Percentiles rank a stretch among this genome's conserved stretches.
These are phyloP conservation scores for Cygnus atratus DNA, from an alignment of 2,113 vertebrate species.

Conservation along the genomic window DNA sequence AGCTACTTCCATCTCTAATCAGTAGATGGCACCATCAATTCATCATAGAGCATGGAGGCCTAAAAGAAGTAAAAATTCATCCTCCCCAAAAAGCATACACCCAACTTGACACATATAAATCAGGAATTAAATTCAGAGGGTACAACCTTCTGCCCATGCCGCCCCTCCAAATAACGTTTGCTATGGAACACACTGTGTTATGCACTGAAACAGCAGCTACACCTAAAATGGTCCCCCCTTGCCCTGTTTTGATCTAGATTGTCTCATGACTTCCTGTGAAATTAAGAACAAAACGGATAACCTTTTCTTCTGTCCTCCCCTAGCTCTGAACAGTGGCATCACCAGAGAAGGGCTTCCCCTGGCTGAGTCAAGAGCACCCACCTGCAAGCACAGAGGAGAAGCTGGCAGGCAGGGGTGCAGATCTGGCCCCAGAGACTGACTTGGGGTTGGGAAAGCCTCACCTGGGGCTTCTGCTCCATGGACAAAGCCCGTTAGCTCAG, in stretches of 20 bases:
- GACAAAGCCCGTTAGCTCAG: background rate
- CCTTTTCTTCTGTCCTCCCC: background rate
- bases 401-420: background rate
- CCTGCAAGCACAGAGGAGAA: background rate
- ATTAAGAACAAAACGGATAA: background rate
- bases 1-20: conserved; percentile 1
- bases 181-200: background rate
- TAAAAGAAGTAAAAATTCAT: background rate
- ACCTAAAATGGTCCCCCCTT: background rate
- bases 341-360: background rate
- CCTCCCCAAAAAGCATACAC: background rate
- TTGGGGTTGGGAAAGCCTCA: background rate
- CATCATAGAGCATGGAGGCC: conserved; percentile 29
- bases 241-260: conserved; percentile 4
- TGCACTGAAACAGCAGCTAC: background rate
- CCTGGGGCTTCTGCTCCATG: background rate
- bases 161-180: background rate
- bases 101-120: conserved; percentile 57
- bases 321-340: background rate
- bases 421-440: background rate
- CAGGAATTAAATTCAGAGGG: conserved; percentile 53
- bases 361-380: background rate
- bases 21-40: conserved; percentile 76
- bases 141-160: conserved; percentile 26
- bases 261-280: background rate